Conservation (phyloP, 2,888 invertebrate species). For the Epinotia nisella region DNA sequence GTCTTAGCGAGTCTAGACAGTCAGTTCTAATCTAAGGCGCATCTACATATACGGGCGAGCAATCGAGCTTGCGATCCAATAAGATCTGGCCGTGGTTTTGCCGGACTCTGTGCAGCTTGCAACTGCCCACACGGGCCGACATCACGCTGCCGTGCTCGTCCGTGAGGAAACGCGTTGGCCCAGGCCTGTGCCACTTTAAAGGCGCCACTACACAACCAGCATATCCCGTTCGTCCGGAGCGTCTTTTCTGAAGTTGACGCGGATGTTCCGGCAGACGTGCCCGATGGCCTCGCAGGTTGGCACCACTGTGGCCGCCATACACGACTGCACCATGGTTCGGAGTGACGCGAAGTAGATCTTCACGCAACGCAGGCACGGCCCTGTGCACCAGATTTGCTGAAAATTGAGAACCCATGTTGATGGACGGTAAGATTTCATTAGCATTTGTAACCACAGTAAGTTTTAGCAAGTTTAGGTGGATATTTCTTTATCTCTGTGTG, state of each 20-base stretch:
- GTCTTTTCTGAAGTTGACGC: conserved; percentile 84
- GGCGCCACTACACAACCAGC: conserved; percentile 64
- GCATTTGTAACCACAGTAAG: background rate
- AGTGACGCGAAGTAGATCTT: conserved; percentile 87
- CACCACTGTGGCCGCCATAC: conserved; percentile 86
- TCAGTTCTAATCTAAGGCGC: no score
- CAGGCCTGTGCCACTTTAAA: background rate
- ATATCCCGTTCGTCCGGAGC: conserved; percentile 78
- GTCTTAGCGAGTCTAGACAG: no score
- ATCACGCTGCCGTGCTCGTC: no score
- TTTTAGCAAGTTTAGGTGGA: background rate
- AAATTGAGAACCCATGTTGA: conserved; percentile 35
- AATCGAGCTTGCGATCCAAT: no score
- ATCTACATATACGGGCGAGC: no score
- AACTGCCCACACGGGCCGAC: no score
- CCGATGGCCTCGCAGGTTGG: conserved; percentile 87
- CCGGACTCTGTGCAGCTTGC: no score
- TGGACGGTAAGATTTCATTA: background rate
- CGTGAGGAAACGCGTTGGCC: background rate
- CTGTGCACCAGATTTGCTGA: conserved; percentile 90
- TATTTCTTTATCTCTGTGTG: no score
- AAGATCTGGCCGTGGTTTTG: no score
- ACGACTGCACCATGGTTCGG: conserved; percentile 83
- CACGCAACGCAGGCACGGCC: conserved; percentile 87
- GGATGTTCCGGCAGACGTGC: conserved; percentile 85